These are phyloP conservation scores for Gephyroberyx darwinii DNA, from an alignment of 2,797 vertebrate genomes.

Conservation along the genomic window DNA sequence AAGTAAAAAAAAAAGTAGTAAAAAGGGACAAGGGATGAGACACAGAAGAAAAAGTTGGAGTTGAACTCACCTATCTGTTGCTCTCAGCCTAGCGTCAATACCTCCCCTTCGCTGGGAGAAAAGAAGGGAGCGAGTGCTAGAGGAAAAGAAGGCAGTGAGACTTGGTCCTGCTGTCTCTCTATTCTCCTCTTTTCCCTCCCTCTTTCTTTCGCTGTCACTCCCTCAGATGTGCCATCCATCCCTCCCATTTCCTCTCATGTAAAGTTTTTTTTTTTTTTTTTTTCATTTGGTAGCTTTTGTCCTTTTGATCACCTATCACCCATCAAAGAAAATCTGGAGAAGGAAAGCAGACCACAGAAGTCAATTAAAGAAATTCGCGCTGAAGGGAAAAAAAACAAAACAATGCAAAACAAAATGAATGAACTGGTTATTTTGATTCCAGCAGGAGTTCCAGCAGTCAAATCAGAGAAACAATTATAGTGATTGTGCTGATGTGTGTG, in stretches of 20 bases:
- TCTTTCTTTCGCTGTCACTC: constrained; percentile 72
- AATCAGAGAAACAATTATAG: not conserved
- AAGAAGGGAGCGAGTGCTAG: constrained; percentile 56
- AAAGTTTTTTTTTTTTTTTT: constrained; percentile 21
- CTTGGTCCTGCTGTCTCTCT: constrained; percentile 68
- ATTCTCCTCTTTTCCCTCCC: constrained; percentile 75
- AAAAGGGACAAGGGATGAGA: not conserved
- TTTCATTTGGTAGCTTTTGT: constrained; percentile 29
- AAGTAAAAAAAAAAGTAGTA: not conserved
- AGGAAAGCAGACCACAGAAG: constrained; percentile 4
- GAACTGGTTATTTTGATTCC: accelerated
- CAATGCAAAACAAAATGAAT: not conserved
- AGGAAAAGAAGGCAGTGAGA: constrained; percentile 58
- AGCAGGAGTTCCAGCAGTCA: not conserved
- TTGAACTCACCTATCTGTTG: constrained; percentile 70
- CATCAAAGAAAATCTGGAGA: constrained; percentile 23
- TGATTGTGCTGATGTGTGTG: not conserved
- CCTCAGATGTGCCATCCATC: constrained; percentile 63
- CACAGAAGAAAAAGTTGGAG: constrained; percentile 5
- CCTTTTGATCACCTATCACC: constrained; percentile 16
- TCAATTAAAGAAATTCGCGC: not conserved
- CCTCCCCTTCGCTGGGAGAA: constrained; percentile 42
- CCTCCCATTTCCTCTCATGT: constrained; percentile 66
- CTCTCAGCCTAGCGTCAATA: constrained; percentile 63
- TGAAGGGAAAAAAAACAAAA: not conserved